Evolutionary conservation across 2,888 invertebrate species (phyloP), one percentile per base, ranked within the genome.

Genomic region (Dryocosmus kuriphilus): DNA sequence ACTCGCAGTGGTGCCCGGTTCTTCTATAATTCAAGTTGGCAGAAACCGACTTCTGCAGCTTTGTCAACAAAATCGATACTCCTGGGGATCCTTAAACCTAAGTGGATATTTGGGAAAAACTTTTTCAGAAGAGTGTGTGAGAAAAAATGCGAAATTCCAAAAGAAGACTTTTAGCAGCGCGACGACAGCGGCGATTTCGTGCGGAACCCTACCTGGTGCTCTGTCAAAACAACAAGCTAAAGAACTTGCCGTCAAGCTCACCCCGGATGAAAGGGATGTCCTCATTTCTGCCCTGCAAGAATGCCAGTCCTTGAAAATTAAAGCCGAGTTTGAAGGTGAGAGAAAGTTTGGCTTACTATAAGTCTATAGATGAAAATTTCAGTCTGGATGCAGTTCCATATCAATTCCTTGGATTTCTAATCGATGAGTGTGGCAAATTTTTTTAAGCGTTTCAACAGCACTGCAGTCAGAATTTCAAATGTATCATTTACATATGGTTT

Each of bases 321-420:
- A 96, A 91, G 95, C 96, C 79, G 95, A 95, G 88, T 96, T 95
- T 88, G 96, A 96, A 94, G 96, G 97, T 96, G 93, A 92, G 79
- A 78, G 16, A 19, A 32, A n/a, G 24, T 55, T 71, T 38, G 9
- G 22, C n/a, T 65, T 19, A 4, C 1, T 2, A 14, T 38, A 4
- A 55, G 9, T 73, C 19, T 3, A 9, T 11, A 55, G n/a, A 9
- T 38, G 8, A 22, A 67, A 46, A 41, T 67, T 41, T 46, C 41
- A 67, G 41, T 67, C 9, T 46, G 24, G 9, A 27, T n/a, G 67
- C 67, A 46, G 67, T 27, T 67, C 35, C n/a, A 22, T n/a, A n/a
- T n/a, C n/a, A n/a, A n/a, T 9, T 35, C 22, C 46, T 19, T 46
- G 27, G 67, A 67, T 67, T 46, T 16, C 22, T n/a, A 27, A 16